Evolutionary conservation across 2,113 vertebrate genomes (phyloP).

Genomic region (Podocnemis expansa): DNA sequence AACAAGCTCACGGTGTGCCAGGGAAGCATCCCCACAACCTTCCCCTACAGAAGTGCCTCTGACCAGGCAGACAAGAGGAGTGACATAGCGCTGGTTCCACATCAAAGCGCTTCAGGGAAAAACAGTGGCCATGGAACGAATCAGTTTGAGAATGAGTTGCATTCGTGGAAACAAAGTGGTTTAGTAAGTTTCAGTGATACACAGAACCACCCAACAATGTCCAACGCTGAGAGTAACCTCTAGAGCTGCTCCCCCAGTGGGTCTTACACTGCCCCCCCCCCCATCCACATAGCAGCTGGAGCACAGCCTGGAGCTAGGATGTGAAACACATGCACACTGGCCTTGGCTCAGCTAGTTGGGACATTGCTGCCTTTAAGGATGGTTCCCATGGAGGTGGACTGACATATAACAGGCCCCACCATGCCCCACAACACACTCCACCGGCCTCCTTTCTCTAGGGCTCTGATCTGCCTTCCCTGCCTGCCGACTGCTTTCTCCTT

Average conservation of each 20-base stretch:
- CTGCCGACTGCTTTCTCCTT: too few relatives aligned
- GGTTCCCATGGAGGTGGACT: rapidly evolving
- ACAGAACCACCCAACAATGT: neutral
- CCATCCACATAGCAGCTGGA: neutral
- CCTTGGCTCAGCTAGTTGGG: neutral
- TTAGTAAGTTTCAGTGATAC: neutral
- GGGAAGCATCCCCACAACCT: neutral
- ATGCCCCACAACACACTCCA: neutral
- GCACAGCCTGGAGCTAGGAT: neutral
- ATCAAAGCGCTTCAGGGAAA: neutral
- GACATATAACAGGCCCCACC: neutral
- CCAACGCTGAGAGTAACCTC: neutral
- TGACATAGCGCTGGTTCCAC: neutral
- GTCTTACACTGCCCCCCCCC: neutral
- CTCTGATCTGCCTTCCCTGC: too few relatives aligned
- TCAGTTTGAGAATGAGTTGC: neutral
- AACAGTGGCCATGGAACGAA: neutral
- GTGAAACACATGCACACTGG: neutral
- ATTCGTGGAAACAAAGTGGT: neutral
- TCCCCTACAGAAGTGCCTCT: neutral
- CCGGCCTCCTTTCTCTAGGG: neutral
- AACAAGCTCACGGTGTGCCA: neutral
- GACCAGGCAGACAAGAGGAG: neutral
- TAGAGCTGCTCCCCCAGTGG: neutral
- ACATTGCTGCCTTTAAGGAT: neutral